A percentile compares a stretch with the other conserved stretches of the same genome.
Evolutionary conservation across 2,113 vertebrate species (phyloP).

Genomic region (Mormyrus iriodes): DNA sequence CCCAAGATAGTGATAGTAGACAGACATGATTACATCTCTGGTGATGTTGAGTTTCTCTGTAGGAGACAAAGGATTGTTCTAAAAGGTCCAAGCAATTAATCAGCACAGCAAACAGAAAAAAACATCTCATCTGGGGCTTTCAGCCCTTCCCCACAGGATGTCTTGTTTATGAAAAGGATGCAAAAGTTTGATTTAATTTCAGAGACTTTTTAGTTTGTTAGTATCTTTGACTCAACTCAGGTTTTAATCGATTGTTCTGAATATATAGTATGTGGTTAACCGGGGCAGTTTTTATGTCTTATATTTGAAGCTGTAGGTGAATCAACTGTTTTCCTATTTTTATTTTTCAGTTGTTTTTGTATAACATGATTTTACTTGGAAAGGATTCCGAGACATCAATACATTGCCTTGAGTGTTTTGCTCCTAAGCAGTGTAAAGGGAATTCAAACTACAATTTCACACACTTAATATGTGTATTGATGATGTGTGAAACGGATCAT

Average conservation of each 20-base stretch:
- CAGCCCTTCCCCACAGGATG: slow-evolving; percentile 32
- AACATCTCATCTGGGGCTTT: slow-evolving; percentile 27
- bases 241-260: slow-evolving; percentile 25
- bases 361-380: background rate
- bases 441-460: background rate
- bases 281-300: slow-evolving; percentile 15
- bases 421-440: background rate
- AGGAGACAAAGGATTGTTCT: slow-evolving; percentile 39
- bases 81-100: slow-evolving; percentile 47
- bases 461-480: slow-evolving; percentile 4
- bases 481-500: slow-evolving; percentile 15
- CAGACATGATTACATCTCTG: background rate
- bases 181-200: slow-evolving; percentile 38
- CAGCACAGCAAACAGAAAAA: slow-evolving; percentile 23
- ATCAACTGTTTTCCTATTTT: background rate
- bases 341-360: background rate
- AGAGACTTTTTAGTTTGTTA: slow-evolving; percentile 19
- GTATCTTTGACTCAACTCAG: slow-evolving; percentile 25
- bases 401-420: background rate
- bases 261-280: slow-evolving; percentile 9
- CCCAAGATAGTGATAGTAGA: background rate
- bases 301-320: background rate
- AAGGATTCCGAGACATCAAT: background rate
- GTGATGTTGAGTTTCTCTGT: slow-evolving; percentile 21
- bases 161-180: slow-evolving; percentile 21